These are phyloP conservation scores for Eupithecia dodoneata DNA, from an alignment of 2,888 invertebrate species.

Conservation along the genomic window DNA sequence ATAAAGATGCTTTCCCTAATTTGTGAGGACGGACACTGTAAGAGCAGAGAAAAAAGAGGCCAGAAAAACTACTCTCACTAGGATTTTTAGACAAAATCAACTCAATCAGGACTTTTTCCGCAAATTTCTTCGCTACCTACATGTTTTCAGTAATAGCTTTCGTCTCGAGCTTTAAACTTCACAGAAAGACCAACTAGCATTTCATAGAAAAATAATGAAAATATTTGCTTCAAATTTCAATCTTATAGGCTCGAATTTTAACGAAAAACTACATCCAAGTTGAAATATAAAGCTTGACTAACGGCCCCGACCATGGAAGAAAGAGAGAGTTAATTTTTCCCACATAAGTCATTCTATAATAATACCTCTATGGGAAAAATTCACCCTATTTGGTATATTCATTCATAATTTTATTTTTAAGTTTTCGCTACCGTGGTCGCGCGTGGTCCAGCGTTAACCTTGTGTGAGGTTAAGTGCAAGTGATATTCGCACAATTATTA, in stretches of 20 bases:
- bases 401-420: too few relatives aligned
- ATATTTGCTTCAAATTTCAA: neutral
- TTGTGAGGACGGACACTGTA: neutral
- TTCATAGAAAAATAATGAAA: neutral
- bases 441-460: neutral
- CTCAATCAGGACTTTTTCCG: neutral
- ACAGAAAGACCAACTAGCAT: neutral
- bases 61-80: neutral
- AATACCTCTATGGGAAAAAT: too few relatives aligned
- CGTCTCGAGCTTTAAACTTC: neutral
- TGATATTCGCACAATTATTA: neutral
- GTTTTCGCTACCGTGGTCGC: neutral
- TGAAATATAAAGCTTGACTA: neutral
- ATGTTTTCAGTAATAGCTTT: neutral
- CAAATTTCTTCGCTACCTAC: neutral
- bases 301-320: neutral
- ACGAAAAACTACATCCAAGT: neutral
- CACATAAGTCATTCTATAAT: too few relatives aligned
- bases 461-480: neutral
- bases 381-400: too few relatives aligned
- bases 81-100: neutral
- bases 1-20: neutral
- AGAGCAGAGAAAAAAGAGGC: neutral
- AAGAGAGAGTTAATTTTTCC: neutral
- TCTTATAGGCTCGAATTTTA: neutral